Conservation (phyloP, 2,113 vertebrate species). For the Hiodon alosoides region DNA sequence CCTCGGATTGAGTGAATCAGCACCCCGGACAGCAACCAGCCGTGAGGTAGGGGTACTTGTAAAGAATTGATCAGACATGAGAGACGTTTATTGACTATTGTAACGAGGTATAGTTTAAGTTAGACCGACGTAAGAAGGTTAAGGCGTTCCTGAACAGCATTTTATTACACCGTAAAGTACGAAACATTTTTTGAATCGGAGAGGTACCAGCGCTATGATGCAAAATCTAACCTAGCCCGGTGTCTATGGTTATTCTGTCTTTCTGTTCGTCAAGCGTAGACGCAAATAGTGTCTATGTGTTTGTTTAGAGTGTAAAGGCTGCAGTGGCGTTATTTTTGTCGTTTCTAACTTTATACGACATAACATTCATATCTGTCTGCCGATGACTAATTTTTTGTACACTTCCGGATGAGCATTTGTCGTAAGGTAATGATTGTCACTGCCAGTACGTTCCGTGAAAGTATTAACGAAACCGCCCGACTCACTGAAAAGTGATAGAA, state of each 20-base stretch:
- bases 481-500: conserved; percentile 12
- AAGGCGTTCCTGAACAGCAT: too few relatives aligned
- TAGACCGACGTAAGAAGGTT: background rate
- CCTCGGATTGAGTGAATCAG: conserved; percentile 29
- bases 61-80: background rate
- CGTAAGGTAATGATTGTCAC: background rate
- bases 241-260: background rate
- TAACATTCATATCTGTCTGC: background rate
- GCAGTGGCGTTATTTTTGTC: background rate
- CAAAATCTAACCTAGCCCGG: background rate
- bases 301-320: background rate
- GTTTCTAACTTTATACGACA: conserved; percentile 2
- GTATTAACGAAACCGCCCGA: background rate
- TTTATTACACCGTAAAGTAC: too few relatives aligned
- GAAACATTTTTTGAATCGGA: too few relatives aligned
- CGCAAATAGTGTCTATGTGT: background rate
- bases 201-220: background rate
- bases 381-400: too few relatives aligned
- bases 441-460: background rate
- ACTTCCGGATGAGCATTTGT: background rate
- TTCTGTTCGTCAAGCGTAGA: too few relatives aligned
- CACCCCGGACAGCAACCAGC: conserved; percentile 33
- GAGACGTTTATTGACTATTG: background rate
- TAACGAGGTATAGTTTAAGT: background rate
- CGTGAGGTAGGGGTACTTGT: conserved; percentile 25